Conservation (phyloP, 2,888 invertebrate genomes). For the Entomobrya proxima region DNA sequence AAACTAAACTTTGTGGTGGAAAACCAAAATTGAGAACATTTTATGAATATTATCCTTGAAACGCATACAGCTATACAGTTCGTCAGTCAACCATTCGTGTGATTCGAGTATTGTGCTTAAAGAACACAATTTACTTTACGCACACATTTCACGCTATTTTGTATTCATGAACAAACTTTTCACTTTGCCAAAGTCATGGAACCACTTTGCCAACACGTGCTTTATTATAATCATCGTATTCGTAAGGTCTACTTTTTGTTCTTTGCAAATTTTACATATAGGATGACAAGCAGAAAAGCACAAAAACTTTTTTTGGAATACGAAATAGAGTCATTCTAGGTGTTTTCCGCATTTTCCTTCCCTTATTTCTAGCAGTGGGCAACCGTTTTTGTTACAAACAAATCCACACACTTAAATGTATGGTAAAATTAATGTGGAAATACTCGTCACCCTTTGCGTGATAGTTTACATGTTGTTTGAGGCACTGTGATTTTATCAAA, state of each 20-base stretch:
- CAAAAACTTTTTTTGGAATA: background rate
- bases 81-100: background rate
- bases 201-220: slow-evolving; percentile 44
- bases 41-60: background rate
- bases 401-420: no score
- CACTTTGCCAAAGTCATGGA: slow-evolving; percentile 39
- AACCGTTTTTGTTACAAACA: background rate
- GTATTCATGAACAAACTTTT: slow-evolving; percentile 72
- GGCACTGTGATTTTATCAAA: no score
- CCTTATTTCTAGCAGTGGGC: background rate
- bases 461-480: no score
- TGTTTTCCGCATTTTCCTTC: background rate
- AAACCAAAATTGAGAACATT: background rate
- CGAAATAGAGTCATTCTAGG: background rate
- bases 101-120: background rate
- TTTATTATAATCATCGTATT: slow-evolving; percentile 21
- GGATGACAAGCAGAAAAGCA: slow-evolving; percentile 3
- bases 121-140: slow-evolving; percentile 1
- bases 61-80: no score
- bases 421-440: no score
- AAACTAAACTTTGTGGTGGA: slow-evolving; percentile 4
- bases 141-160: slow-evolving; percentile 53
- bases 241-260: background rate
- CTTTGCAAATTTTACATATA: background rate
- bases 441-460: no score